phyloP scores from a whole-genome alignment of 2,797 vertebrate species.

The Luscinia luscinia region DNA sequence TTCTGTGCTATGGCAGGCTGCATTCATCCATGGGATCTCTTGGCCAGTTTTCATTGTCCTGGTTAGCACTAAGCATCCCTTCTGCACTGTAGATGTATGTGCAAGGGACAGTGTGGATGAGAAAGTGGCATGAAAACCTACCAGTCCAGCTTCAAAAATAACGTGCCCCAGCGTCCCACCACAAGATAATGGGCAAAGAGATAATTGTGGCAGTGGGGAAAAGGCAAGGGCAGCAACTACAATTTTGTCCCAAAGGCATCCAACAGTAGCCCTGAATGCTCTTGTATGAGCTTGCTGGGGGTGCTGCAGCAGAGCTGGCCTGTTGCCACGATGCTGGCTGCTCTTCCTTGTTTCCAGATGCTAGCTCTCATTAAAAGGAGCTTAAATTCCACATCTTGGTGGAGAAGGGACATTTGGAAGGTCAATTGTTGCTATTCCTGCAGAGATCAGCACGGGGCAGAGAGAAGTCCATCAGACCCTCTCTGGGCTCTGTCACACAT shows the following conservation, averaged over 20 bases:
- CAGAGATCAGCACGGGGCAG: constrained; percentile 31
- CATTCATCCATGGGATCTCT: constrained; percentile 23
- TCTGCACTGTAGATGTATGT: not conserved
- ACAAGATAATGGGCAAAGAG: not conserved
- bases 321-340: not conserved
- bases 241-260: not conserved
- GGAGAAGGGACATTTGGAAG: constrained; percentile 49
- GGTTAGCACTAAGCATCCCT: not conserved
- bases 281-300: not conserved
- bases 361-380: constrained; percentile 45
- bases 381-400: constrained; percentile 28
- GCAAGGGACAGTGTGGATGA: not conserved
- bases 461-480: constrained; percentile 36
- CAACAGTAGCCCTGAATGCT: not conserved
- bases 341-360: constrained; percentile 60
- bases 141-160: not conserved
- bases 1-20: constrained; percentile 31
- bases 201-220: not conserved
- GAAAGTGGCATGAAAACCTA: not conserved
- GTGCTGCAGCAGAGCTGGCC: constrained; percentile 29
- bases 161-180: not conserved
- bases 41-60: constrained; percentile 39
- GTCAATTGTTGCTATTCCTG: constrained; percentile 42
- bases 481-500: constrained; percentile 36
- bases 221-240: not conserved